Base-by-base conservation (phyloP, 2,113 vertebrate genomes). In the Damaliscus lunatus region DNA sequence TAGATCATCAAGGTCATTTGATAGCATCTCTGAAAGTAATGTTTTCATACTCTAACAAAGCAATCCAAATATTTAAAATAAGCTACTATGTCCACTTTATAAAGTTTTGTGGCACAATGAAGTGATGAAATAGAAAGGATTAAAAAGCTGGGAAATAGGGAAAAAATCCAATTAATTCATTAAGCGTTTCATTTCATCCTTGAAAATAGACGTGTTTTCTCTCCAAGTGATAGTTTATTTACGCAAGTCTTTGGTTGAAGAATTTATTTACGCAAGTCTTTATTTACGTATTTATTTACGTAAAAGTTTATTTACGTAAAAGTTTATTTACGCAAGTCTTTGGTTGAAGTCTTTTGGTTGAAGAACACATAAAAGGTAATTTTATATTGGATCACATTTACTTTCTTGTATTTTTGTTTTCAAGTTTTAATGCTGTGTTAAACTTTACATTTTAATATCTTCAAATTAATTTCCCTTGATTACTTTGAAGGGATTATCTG, bases 1-100 rank as follows among this genome's bases (percentile, higher is more conserved):
- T 80, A 95, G 93, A 97, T 98, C 96, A 96, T 97, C 97, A 98
- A 98, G 98, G 98, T 99, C 95, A 98, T 98, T 98, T 98, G 86
- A 90, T 95, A 97, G 87, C 90, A 93, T 97, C 91, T 97, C 90
- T 98, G 50, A 96, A 92, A 94, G 93, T 96, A 96, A 96, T 98
- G 62, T 98, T 98, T 99, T 98, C 53, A 90, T 97, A 84, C 94
- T 98, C 88, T 98, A 98, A 95, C 57, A 91, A 93, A 95, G 60
- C 78, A 97, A 31, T 94, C 93, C 40, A 93, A 91, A n/a, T 92
- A 55, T 93, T 98, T 97, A 97, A 97, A 97, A 97, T 98, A 98
- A 98, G 98, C 83, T 97, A n/a, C 36, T 25, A 12, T 87, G 86
- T 97, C 90, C 67, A 84, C 97, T 98, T 96, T 82, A 96, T 96